Conservation (phyloP, 2,888 invertebrate species). For the Reticulitermes lucifugus region DNA sequence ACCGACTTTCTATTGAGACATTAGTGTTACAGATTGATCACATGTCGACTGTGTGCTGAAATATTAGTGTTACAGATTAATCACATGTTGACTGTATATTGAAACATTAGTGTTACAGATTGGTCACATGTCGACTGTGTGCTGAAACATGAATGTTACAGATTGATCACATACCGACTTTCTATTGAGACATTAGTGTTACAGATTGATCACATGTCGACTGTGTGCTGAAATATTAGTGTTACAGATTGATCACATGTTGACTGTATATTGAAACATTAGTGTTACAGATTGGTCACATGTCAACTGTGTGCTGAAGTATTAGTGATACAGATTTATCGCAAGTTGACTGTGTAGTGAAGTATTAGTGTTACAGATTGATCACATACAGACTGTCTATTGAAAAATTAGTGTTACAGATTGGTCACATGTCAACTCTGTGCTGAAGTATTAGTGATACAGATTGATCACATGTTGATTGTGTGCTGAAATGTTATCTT, state of each 20-base stretch:
- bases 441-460: not conserved
- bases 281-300: no score
- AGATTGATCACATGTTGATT: not conserved
- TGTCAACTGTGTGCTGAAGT: no score
- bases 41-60: no score
- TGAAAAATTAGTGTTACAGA: not conserved
- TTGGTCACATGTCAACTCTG: no score
- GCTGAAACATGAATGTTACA: no score
- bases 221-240: not conserved
- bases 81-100: not conserved
- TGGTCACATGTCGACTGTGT: no score
- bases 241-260: not conserved
- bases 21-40: not conserved
- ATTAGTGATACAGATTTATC: not conserved
- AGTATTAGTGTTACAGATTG: not conserved
- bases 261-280: not conserved
- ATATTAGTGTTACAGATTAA: not conserved
- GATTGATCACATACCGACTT: not conserved
- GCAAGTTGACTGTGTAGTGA: not conserved
- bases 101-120: not conserved
- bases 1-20: no score
- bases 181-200: not conserved
- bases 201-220: no score
- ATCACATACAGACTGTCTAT: not conserved
- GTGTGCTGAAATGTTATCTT: not conserved